Base-by-base conservation (phyloP, 2,113 vertebrate species). In the Entomyzon cyanotis region DNA sequence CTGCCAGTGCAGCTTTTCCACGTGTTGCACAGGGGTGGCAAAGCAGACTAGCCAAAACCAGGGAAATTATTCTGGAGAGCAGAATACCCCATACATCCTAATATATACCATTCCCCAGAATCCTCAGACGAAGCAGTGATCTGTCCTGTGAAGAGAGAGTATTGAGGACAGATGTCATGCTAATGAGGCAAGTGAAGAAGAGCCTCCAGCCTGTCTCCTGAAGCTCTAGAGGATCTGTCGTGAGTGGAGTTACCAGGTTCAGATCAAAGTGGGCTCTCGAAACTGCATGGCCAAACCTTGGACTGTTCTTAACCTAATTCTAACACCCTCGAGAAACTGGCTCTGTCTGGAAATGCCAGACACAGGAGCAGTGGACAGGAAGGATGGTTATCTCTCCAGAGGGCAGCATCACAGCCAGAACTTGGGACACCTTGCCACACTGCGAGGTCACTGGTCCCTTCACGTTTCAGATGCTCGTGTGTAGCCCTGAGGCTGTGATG, bases 381-480 rank as follows among this genome's bases (percentile, higher is more conserved):
- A 21, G 49, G 50, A 39, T 37, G 52, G 9, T 7, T 70, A n/a
- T 41, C 46, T 53, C 11, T 10, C 15, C 83, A 53, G 7, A 1
- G 2, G 25, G 58, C 70, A 69, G 65, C 70, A 49, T 8, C 8
- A 16, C 1, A 0, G 46, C 31, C 2, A 1, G 42, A 50, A 37
- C 28, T 22, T 3, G 21, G 39, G 49, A 56, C 71, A 31, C 42
- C 60, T 28, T 10, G 28, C 16, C 71, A 37, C 30, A 1, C 1
- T 12, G 25, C 0, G 19, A 70, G 39, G 13, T 18, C 11, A 5
- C n/a, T 5, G n/a, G 3, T 53, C 60, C 83, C 46, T 49, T 28
- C 15, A 1, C 0, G 6, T 30, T 44, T 67, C 73, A 67, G 68
- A 22, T 4, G 5, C n/a, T 31, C 1, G 0, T 8, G 19, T 5